Evolutionary conservation across 2,113 vertebrate species (phyloP), one percentile per base, ranked within the genome.

Genomic region (Benitochromis conjunctus): DNA sequence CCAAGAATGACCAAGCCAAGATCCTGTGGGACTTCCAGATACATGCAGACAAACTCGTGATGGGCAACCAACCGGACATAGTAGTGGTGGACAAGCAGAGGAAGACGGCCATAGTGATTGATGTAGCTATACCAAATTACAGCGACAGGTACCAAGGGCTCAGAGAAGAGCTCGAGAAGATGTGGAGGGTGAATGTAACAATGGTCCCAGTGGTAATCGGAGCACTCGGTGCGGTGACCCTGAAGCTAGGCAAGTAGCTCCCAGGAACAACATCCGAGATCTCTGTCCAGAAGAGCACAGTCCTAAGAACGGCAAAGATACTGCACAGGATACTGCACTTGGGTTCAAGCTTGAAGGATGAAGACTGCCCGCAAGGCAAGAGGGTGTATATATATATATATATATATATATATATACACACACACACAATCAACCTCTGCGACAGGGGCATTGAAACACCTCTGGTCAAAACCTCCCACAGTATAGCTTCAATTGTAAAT

Each of bases 261-360:
- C 26, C 26, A 26, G 26, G 26, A 26, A 26, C 26, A 26, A 26
- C 26, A 26, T 26, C 26, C 3, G 26, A 26, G 26, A 26, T 26
- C 26, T 26, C 26, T 26, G 26, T 26, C 26, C 26, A 26, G 26
- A n/a, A n/a, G n/a, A n/a, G n/a, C n/a, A n/a, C n/a, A n/a, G n/a
- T n/a, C n/a, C n/a, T n/a, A n/a, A n/a, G n/a, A n/a, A n/a, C n/a
- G n/a, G n/a, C n/a, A 26, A 3, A 26, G 3, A 34, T 31, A 31
- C 5, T 31, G 29, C 29, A 31, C 31, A 34, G 31, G 31, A 2
- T 2, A 6, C 31, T 6, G 31, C 5, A 34, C 0, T 1, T 1
- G 29, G 57, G 31, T 14, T 14, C 31, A 26, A 60, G 16, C 57
- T 60, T 60, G 2, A 18, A 60, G 31, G 31, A 60, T 60, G 8